These are phyloP conservation scores for Scomberomorus guttatus DNA, from an alignment of 2,797 vertebrate species.

Conservation along the genomic window DNA sequence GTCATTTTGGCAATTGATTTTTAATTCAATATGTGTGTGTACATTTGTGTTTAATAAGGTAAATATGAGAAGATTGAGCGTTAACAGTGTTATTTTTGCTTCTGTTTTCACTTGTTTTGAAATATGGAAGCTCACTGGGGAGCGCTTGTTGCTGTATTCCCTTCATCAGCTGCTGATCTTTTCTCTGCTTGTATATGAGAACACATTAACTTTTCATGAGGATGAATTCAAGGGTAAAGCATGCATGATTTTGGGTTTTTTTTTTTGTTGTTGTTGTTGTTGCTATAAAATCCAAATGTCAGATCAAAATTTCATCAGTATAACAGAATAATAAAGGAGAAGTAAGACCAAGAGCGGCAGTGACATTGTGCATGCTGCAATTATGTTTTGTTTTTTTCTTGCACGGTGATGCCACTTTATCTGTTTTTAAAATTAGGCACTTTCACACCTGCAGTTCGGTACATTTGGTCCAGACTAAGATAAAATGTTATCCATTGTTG, in stretches of 20 bases:
- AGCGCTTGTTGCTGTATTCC: constrained; percentile 39
- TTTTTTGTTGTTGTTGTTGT: neutral
- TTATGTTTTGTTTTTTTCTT: constrained; percentile 5
- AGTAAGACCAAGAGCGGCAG: neutral
- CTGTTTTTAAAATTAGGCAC: neutral
- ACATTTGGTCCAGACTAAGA: neutral
- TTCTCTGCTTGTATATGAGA: constrained; percentile 60
- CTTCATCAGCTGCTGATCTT: constrained; percentile 46
- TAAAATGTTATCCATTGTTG: neutral
- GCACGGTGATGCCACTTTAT: neutral
- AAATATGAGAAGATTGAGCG: neutral
- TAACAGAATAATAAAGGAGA: neutral
- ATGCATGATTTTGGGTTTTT: neutral
- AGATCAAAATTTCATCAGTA: constrained; percentile 16
- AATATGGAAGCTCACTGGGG: constrained; percentile 32
- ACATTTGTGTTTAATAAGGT: constrained; percentile 15
- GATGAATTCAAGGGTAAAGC: constrained; percentile 60
- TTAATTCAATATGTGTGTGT: constrained; percentile 24
- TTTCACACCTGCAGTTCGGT: neutral
- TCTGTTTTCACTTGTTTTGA: constrained; percentile 42
- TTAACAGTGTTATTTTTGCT: constrained; percentile 17
- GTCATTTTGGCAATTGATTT: constrained; percentile 41
- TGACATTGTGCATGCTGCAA: neutral
- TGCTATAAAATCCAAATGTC: constrained; percentile 25
- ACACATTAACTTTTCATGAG: constrained; percentile 73